Evolutionary conservation across 1,140 invertebrate species (phyloP), one percentile per base, ranked within the genome.

Genomic region (Pogonognathellus flavescens): DNA sequence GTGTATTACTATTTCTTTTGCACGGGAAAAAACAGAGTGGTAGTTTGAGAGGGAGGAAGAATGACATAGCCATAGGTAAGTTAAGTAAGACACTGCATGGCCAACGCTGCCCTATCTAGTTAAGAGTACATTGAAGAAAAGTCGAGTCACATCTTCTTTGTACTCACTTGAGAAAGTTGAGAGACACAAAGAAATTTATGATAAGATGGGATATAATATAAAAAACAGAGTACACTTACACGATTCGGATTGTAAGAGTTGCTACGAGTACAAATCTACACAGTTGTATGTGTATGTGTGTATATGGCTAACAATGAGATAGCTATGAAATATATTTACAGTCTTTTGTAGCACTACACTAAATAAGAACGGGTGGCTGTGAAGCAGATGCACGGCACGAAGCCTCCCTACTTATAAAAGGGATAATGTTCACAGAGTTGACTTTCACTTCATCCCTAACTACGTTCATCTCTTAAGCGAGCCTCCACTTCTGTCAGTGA

Each of bases 141-240:
- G 80, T 22, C 52, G 80, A 81, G 50, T 22, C 50, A 57, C 53
- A 82, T 59, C 25, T 20, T 41, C 81, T 59, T 59, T 82, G 53
- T 82, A 18, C 80, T 81, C 80, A 55, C 80, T 81, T 81, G 81
- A 82, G 59, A 84, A 84, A 84, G 50, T 84, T 84, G 83, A 84
- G 83, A 70, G 66, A 70, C 82, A 85, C 53, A 85, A 82, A 85
- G 66, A 88, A 88, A 88, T 88, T 88, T 88, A 88, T 88, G 87
- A 86, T 86, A 86, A 85, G 85, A 84, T 86, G 72, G 82, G 83
- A 72, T 84, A 84, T 87, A 85, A 86, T 85, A 88, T 85, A 86
- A 86, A 82, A 80, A 62, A 25, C 72, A 76, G 31, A 41, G 31
- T 41, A 41, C 31, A 76, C 70, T 49, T 76, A 50, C 70, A n/a